Evolutionary conservation across 2,888 invertebrate species (phyloP), one percentile per base, ranked within the genome.

Genomic region (Callinectes sapidus): DNA sequence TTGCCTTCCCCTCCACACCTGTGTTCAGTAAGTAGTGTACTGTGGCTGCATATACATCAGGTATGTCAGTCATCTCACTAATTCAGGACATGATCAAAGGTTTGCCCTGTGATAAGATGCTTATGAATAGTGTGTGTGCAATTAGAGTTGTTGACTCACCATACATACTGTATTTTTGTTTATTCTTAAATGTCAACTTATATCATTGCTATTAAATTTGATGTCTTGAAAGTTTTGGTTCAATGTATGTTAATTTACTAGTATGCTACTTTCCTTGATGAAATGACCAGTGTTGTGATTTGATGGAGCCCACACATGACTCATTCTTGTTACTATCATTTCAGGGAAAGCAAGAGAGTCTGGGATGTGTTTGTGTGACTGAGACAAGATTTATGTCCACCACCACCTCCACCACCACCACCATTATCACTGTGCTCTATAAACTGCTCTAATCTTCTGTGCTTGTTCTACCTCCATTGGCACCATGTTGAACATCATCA

Each of bases 401-500:
- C 35, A 81, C 35, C 28, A 71, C 71, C 71, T 14, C 55, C 55
- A 13, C 55, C n/a, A 16, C 81, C 81, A 81, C 81, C 2, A 18
- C 81, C 16, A 5, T 35, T n/a, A 35, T 35, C 14, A 35, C 35
- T 35, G 81, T 81, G 16, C 16, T 81, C 35, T 35, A 18, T 10
- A 3, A 81, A 14, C 81, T 81, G 32, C 35, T 18, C 81, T 81
- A 35, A 81, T 6, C 81, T 28, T 71, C 81, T 16, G 81, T 71
- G 71, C 13, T 10, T n/a, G n/a, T 28, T 71, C 71, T 28, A 81
- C 35, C 71, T 35, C 42, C 87, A 90, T 35, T 18, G 28, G 8
- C 71, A 81, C 32, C 66, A 94, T 94, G 92, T 66, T 87, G 91
- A 85, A 87, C 35, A 94, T 94, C 42, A 77, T 92, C 35, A 87